Evolutionary conservation across 2,888 invertebrate genomes (phyloP).

Genomic region (Nomada fucata): DNA sequence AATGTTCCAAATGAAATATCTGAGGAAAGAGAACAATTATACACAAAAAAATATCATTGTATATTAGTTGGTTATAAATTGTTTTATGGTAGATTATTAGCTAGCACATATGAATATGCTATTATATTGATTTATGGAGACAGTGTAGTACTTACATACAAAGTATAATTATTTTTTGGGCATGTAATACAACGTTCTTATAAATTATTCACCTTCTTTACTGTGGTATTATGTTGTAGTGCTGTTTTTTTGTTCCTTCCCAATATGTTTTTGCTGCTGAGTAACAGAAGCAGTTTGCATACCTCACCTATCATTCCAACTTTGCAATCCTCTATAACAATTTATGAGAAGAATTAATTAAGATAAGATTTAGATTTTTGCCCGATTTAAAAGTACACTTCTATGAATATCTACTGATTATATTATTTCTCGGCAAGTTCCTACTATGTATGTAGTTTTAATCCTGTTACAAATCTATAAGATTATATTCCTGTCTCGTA

Average conservation of each 20-base stretch:
- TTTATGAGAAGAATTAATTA: neutral
- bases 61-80: neutral
- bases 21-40: neutral
- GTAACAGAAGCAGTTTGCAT: neutral
- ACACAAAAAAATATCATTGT: neutral
- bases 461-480: neutral
- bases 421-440: slow-evolving; percentile 66
- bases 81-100: neutral
- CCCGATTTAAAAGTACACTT: neutral
- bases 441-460: slow-evolving; percentile 44
- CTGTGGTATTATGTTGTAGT: neutral
- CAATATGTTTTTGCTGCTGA: too few relatives aligned
- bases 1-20: neutral
- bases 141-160: neutral
- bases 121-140: neutral
- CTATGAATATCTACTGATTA: slow-evolving; percentile 8
- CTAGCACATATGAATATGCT: neutral
- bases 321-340: neutral
- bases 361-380: neutral
- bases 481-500: neutral
- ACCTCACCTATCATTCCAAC: neutral
- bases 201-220: slow-evolving; percentile 2
- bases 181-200: neutral
- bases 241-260: neutral
- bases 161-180: neutral